Evolutionary conservation across 2,113 vertebrate species (phyloP), one percentile per base, ranked within the genome.

Genomic region (Megaleporinus macrocephalus): DNA sequence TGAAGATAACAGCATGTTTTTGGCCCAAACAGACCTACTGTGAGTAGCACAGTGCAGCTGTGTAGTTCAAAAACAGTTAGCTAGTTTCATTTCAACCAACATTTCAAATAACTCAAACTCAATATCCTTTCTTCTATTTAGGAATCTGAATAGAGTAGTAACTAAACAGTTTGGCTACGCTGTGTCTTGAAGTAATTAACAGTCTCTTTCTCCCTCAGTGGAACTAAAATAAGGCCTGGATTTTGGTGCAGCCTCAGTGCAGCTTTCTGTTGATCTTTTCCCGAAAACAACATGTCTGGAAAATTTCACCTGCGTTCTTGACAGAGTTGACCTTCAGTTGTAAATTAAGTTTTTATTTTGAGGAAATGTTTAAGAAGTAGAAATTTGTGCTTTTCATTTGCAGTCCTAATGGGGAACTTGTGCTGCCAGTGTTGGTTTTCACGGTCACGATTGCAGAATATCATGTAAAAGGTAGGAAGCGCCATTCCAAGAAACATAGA

Each of bases 301-400:
- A 5, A 18, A 33, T 33, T 80, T 69, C 22, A 30, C 26, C 36
- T 11, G 24, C 44, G n/a, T 15, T 62, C 57, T 79, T 55, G 24
- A 22, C 33, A 29, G 61, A 47, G 0, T 15, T 80, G 59, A 55
- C 51, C 18, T 75, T 26, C 7, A 69, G 66, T 29, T 73, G 81
- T 76, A 53, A 74, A 69, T 78, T 53, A 57, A 26, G 22, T 57
- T 73, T 80, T 66, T 80, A 77, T 69, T 68, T 3, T 11, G 49
- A 73, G 49, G 49, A 77, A 77, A 76, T 47, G 24, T 57, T 72
- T 73, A 47, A 71, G 49, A 62, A n/a, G 66, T 61, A 36, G 27
- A 69, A 26, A 44, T 65, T 77, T 78, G n/a, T 77, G 53, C 57
- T 76, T 68, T 86, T 85, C 49, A 83, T 65, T 68, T 66, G 47